A percentile compares a stretch with the other conserved stretches of the same genome.
phyloP scores from a whole-genome alignment of 1,140 invertebrate genomes.

The Drosophila equinoxialis region DNA sequence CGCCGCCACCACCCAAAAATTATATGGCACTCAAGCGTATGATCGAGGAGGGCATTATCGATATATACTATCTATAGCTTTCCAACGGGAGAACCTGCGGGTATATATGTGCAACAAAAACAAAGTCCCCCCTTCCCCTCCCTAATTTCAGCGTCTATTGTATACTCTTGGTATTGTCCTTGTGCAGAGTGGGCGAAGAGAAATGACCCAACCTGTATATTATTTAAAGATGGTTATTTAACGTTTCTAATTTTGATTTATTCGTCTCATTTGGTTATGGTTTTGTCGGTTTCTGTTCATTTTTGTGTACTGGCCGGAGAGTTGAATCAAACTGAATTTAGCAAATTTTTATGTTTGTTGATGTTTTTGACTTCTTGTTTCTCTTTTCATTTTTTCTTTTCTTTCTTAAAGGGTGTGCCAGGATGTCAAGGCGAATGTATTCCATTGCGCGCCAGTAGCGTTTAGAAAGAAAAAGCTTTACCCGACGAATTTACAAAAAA shows the following conservation, averaged over 20 bases:
- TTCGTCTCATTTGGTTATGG: constrained; percentile 25
- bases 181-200: too few relatives aligned
- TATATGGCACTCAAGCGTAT: constrained; percentile 75
- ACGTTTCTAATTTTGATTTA: not conserved
- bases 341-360: constrained; percentile 69
- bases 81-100: not conserved
- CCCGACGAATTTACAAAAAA: constrained; percentile 32
- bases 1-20: constrained; percentile 76
- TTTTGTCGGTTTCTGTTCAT: constrained; percentile 40
- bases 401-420: constrained; percentile 83
- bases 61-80: constrained; percentile 73
- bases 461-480: constrained; percentile 64
- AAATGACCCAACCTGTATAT: not conserved
- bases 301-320: constrained; percentile 17
- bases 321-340: constrained; percentile 24
- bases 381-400: constrained; percentile 81
- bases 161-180: not conserved
- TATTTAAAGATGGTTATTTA: constrained; percentile 32
- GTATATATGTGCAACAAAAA: not conserved
- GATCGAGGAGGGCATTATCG: constrained; percentile 75
- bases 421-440: constrained; percentile 85
- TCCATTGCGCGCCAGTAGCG: constrained; percentile 84
- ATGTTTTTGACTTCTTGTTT: constrained; percentile 69
- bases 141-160: not conserved
- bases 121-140: not conserved